phyloP scores from a whole-genome alignment of 1,140 invertebrate genomes.

The Drosophila sulfurigaster region DNA sequence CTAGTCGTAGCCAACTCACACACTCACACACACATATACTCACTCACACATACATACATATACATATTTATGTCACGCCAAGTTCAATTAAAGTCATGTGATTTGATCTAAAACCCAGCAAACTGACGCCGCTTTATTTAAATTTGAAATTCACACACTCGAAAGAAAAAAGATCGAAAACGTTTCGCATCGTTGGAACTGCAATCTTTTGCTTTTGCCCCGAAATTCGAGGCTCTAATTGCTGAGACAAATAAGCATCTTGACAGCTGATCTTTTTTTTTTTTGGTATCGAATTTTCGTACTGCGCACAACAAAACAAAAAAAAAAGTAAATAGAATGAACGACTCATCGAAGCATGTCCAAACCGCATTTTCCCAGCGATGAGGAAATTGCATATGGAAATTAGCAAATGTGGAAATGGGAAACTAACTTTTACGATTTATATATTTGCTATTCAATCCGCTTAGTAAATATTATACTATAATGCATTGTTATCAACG shows the following conservation, averaged over 20 bases:
- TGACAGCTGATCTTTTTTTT: neutral
- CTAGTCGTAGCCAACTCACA: conserved; percentile 48
- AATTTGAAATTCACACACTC: conserved; percentile 71
- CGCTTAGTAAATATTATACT: conserved; percentile 22
- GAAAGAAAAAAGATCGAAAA: conserved; percentile 9
- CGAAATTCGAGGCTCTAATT: conserved; percentile 71
- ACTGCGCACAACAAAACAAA: neutral
- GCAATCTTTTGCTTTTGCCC: neutral
- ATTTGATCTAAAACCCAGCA: conserved; percentile 56
- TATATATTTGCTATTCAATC: conserved; percentile 3
- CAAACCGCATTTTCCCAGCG: conserved; percentile 18
- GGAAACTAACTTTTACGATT: conserved; percentile 21
- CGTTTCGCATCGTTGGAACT: conserved; percentile 17
- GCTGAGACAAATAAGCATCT: conserved; percentile 39
- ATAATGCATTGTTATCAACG: neutral
- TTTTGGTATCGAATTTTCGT: conserved; percentile 2
- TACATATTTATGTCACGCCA: conserved; percentile 71
- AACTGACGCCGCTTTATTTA: conserved; percentile 56
- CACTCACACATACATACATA: conserved; percentile 19
- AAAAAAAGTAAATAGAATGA: neutral
- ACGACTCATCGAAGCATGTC: conserved; percentile 50
- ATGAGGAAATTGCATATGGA: neutral
- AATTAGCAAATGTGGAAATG: neutral
- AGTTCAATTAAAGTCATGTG: conserved; percentile 82
- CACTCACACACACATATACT: conserved; percentile 24